phyloP scores from a whole-genome alignment of 2,888 invertebrate species.

The Pterobdella sp. region DNA sequence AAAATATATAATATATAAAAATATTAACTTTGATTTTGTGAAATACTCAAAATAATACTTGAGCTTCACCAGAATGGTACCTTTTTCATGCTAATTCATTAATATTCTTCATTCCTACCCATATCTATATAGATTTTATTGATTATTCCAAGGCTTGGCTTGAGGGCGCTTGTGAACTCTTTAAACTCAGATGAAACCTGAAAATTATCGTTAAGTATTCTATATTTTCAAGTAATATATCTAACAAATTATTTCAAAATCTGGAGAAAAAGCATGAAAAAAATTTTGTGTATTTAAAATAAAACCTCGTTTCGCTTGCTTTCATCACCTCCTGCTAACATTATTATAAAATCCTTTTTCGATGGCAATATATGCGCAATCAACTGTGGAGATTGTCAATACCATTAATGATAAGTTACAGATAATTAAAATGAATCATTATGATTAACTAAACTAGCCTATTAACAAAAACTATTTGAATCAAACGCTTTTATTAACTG shows the following conservation, averaged over 20 bases:
- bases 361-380: conserved; percentile 29
- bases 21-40: too few relatives aligned
- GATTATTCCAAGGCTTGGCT: conserved; percentile 23
- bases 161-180: conserved; percentile 17
- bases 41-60: too few relatives aligned
- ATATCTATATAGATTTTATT: conserved; percentile 26
- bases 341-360: conserved; percentile 23
- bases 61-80: too few relatives aligned
- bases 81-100: too few relatives aligned
- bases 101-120: conserved; percentile 27
- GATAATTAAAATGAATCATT: too few relatives aligned
- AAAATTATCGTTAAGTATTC: background rate
- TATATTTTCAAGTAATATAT: background rate
- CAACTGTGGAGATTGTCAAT: conserved; percentile 12
- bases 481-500: too few relatives aligned
- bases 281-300: background rate
- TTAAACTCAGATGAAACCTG: conserved; percentile 21
- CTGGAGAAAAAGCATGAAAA: background rate
- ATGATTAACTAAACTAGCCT: too few relatives aligned
- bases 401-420: too few relatives aligned
- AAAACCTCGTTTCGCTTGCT: conserved; percentile 18
- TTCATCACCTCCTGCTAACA: conserved; percentile 28
- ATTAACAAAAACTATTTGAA: too few relatives aligned
- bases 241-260: background rate
- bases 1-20: too few relatives aligned